Evolutionary conservation across 2,113 vertebrate genomes (phyloP).

Genomic region (Syngnathus floridae): DNA sequence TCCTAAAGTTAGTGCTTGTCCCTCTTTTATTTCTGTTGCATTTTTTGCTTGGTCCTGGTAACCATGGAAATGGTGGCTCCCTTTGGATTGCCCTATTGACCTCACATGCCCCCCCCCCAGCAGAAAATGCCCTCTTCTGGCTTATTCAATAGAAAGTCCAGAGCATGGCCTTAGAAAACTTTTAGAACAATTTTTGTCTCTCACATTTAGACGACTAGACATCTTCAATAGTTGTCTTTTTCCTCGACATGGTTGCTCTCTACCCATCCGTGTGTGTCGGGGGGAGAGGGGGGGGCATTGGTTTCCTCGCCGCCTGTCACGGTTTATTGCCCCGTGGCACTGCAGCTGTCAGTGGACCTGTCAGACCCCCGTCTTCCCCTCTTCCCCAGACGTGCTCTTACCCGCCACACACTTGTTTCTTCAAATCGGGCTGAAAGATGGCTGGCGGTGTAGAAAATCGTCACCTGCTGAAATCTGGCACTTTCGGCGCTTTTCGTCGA

Average conservation of each 20-base stretch:
- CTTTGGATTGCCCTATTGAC: background rate
- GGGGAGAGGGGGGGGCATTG: constrained; percentile 26
- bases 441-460: constrained; percentile 7
- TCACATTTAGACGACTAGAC: background rate
- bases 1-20: background rate
- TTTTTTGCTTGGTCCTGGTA: background rate
- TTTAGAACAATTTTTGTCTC: background rate
- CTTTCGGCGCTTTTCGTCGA: background rate
- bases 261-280: background rate
- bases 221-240: background rate
- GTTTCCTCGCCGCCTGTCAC: constrained; percentile 41
- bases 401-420: constrained; percentile 33
- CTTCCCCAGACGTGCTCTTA: background rate
- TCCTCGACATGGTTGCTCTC: background rate
- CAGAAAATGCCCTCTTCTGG: background rate
- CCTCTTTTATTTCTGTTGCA: constrained; percentile 18
- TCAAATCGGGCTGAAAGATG: background rate
- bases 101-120: background rate
- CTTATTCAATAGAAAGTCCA: background rate
- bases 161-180: background rate
- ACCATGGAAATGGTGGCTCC: background rate
- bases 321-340: constrained; percentile 47
- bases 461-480: constrained; percentile 45
- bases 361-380: constrained; percentile 10
- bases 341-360: constrained; percentile 56